These are phyloP conservation scores for Athalia cordata DNA, from an alignment of 2,888 invertebrate species.

Conservation along the genomic window DNA sequence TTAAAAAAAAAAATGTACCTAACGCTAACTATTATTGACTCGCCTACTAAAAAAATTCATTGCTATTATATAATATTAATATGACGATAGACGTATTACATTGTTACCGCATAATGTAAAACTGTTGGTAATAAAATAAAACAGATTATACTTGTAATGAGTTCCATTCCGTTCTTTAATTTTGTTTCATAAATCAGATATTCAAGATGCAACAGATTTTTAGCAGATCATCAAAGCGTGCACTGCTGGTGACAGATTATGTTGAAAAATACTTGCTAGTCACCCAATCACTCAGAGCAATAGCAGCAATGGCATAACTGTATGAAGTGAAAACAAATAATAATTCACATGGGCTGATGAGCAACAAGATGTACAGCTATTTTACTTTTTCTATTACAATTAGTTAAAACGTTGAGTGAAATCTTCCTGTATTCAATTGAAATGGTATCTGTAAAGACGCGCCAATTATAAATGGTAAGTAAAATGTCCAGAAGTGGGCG, in stretches of 20 bases:
- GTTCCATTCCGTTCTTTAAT: neutral
- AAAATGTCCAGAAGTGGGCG: conserved; percentile 6
- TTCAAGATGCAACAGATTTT: too few species aligned
- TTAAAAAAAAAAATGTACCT: conserved; percentile 60
- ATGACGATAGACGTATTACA: conserved; percentile 63
- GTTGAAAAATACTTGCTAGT: neutral
- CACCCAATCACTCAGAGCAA: too few species aligned
- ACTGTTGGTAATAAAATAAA: conserved; percentile 69
- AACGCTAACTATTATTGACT: conserved; percentile 64
- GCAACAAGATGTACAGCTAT: too few species aligned
- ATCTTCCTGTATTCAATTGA: neutral
- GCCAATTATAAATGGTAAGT: neutral
- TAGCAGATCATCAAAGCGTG: too few species aligned
- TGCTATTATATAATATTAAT: conserved; percentile 57
- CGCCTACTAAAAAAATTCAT: conserved; percentile 66
- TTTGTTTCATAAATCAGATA: neutral
- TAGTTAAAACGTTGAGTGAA: too few species aligned
- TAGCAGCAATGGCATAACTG: too few species aligned
- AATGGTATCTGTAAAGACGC: neutral
- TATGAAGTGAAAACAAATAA: too few species aligned
- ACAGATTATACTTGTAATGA: conserved; percentile 65
- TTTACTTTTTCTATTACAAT: too few species aligned
- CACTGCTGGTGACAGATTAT: neutral
- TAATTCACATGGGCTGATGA: too few species aligned
- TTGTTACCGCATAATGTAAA: conserved; percentile 68